A percentile compares a stretch with the other conserved stretches of the same genome.
Conservation (phyloP, 2,113 vertebrate species). For the Porphyrio hochstetteri region DNA sequence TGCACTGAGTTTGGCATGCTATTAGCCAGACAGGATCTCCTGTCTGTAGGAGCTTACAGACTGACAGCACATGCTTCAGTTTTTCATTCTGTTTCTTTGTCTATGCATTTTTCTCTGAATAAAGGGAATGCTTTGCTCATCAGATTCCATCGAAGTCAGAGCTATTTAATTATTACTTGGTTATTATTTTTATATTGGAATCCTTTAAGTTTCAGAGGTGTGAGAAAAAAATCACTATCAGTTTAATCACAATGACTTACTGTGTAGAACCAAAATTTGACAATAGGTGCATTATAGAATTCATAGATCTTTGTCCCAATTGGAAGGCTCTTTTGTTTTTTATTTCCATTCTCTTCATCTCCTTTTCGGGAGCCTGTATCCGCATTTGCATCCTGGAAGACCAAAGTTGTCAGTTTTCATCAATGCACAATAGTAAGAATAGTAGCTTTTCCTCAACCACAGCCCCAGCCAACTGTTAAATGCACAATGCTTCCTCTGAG, state of each 20-base stretch:
- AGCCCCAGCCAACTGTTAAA: not conserved
- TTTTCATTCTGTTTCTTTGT: not conserved
- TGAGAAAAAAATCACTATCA: not conserved
- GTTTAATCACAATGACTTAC: slow-evolving; percentile 75
- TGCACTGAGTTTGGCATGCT: not conserved
- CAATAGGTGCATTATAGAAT: slow-evolving; percentile 97
- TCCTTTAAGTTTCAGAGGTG: not conserved
- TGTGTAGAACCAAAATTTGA: slow-evolving; percentile 99
- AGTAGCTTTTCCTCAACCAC: not conserved
- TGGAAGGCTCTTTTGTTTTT: slow-evolving; percentile 86
- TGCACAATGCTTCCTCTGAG: not conserved
- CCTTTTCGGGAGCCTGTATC: slow-evolving; percentile 88
- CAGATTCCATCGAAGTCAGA: not conserved
- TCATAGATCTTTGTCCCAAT: slow-evolving; percentile 92
- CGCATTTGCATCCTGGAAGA: slow-evolving; percentile 83
- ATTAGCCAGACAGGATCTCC: not conserved
- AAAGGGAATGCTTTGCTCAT: not conserved
- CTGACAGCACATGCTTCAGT: not conserved
- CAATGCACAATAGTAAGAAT: not conserved
- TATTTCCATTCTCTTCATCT: slow-evolving; percentile 91
- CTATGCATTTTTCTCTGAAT: not conserved
- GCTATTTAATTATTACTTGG: not conserved
- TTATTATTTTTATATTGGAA: not conserved
- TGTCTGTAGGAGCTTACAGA: not conserved
- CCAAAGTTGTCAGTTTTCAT: not conserved